phyloP scores from a whole-genome alignment of 2,888 invertebrate genomes.

The Herminia tarsipennalis region DNA sequence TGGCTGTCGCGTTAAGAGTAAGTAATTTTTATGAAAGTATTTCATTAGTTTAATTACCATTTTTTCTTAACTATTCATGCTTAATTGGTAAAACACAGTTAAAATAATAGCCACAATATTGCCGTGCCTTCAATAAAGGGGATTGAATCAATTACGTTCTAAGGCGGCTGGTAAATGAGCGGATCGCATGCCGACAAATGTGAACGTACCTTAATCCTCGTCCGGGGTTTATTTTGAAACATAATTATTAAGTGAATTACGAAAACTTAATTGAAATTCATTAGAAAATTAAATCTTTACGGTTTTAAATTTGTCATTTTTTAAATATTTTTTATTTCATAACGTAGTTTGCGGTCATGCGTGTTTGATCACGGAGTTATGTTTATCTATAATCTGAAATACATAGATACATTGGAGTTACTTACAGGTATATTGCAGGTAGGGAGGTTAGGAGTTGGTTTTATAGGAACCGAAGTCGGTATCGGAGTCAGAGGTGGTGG shows the following conservation, averaged over 20 bases:
- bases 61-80: conserved; percentile 10
- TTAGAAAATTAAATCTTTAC: conserved; percentile 31
- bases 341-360: neutral
- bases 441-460: no score
- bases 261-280: conserved; percentile 30
- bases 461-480: no score
- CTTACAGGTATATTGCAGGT: no score
- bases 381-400: no score
- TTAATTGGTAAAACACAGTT: conserved; percentile 26
- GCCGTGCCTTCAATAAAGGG: conserved; percentile 37
- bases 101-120: conserved; percentile 28
- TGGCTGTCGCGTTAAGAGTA: no score
- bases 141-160: conserved; percentile 47
- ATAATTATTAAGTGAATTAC: conserved; percentile 48
- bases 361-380: no score
- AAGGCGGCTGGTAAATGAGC: conserved; percentile 54
- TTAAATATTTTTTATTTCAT: neutral
- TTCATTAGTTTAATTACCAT: neutral
- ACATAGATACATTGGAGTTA: no score
- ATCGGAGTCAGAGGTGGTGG: no score
- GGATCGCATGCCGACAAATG: conserved; percentile 57
- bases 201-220: conserved; percentile 40
- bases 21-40: no score
- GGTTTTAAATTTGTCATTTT: neutral
- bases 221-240: conserved; percentile 39